Evolutionary conservation across 2,797 vertebrate species (phyloP).

Genomic region (Tamandua tetradactyla): DNA sequence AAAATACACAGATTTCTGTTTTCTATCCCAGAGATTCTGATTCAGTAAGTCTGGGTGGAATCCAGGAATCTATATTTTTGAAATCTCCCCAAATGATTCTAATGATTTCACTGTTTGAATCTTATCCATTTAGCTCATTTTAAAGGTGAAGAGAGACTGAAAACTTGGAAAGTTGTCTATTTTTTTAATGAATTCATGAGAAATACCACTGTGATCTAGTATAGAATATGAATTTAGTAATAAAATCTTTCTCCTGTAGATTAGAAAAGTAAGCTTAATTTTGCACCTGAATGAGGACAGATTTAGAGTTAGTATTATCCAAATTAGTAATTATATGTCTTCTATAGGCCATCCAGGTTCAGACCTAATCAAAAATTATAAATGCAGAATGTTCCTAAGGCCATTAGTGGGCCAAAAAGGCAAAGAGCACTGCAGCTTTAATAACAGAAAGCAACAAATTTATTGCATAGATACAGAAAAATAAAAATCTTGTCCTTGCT

Average conservation of each 20-base stretch:
- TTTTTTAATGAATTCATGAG: constrained; percentile 55
- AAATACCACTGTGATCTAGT: constrained; percentile 10
- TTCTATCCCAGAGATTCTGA: background rate
- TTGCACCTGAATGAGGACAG: constrained; percentile 1
- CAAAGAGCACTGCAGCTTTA: constrained; percentile 30
- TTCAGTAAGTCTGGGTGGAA: background rate
- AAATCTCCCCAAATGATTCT: background rate
- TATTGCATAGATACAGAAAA: constrained; percentile 10
- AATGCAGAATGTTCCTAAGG: constrained; percentile 39
- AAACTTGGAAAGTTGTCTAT: constrained; percentile 14
- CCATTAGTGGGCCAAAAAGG: constrained; percentile 44
- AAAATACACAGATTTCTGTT: background rate
- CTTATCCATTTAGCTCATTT: constrained; percentile 54
- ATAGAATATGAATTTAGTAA: constrained; percentile 56
- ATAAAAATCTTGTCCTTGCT: background rate
- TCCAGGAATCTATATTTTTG: background rate
- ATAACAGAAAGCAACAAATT: background rate
- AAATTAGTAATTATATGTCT: constrained; percentile 60
- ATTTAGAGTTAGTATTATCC: constrained; percentile 46
- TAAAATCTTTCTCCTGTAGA: constrained; percentile 43
- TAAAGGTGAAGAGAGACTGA: constrained; percentile 33
- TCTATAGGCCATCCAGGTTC: constrained; percentile 33
- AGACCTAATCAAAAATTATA: constrained; percentile 65
- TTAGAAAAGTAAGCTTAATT: background rate
- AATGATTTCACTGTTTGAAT: constrained; percentile 14